A percentile compares a stretch with the other conserved stretches of the same genome.
These are phyloP conservation scores for Amphipoea oculea DNA, from an alignment of 2,888 invertebrate species.

Conservation along the genomic window DNA sequence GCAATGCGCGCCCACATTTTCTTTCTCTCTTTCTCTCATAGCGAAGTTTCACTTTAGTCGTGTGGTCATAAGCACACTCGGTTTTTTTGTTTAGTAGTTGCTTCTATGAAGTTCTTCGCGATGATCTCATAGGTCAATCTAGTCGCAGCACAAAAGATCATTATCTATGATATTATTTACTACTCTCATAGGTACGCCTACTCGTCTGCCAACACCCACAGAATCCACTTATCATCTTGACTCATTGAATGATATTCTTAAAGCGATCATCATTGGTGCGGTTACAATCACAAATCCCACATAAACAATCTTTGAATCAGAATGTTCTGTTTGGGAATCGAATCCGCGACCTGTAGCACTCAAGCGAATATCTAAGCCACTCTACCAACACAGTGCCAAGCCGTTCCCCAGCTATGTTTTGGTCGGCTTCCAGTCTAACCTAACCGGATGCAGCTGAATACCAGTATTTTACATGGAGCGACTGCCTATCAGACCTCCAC, in stretches of 20 bases:
- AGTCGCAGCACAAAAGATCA: conserved; percentile 28
- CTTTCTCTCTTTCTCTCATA: no score
- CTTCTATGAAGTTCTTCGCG: not conserved
- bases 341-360: not conserved
- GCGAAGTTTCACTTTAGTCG: no score
- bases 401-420: no score
- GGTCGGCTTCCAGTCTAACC: not conserved
- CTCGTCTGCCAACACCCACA: conserved; percentile 7
- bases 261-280: not conserved
- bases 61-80: no score
- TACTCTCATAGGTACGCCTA: conserved; percentile 27
- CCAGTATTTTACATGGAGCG: no score
- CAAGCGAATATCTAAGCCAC: not conserved
- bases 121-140: conserved; percentile 51
- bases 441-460: no score
- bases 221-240: not conserved
- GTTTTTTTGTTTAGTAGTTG: no score
- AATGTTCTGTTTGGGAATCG: not conserved
- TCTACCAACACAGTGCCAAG: not conserved
- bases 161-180: conserved; percentile 34
- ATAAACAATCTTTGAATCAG: no score
- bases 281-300: not conserved
- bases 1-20: no score
- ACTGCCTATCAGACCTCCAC: no score
- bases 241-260: conserved; percentile 3